Conservation (phyloP, 2,888 invertebrate genomes). For the Piscicola geometra region DNA sequence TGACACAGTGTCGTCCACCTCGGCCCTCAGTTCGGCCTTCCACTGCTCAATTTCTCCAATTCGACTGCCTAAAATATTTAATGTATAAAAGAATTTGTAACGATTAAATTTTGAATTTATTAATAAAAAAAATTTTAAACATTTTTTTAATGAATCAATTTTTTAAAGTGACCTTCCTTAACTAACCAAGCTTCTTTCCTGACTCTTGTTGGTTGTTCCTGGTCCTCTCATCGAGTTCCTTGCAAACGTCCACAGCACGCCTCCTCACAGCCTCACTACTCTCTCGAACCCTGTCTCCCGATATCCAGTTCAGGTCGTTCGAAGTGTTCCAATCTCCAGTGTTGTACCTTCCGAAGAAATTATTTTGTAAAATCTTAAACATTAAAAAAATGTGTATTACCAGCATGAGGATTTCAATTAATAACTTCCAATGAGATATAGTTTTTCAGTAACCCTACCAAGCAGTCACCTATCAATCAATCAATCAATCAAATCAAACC, state of each 20-base stretch:
- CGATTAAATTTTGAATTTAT: not conserved
- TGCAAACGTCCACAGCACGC: constrained; percentile 54
- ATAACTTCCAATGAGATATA: not conserved
- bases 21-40: constrained; percentile 74
- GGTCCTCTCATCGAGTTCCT: constrained; percentile 58
- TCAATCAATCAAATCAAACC: too few species aligned
- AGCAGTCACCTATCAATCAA: too few species aligned
- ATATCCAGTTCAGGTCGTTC: constrained; percentile 71
- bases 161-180: too few species aligned
- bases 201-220: constrained; percentile 65
- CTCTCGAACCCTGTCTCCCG: constrained; percentile 78
- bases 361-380: too few species aligned
- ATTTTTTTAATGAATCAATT: not conserved
- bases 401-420: not conserved
- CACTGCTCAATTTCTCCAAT: constrained; percentile 88
- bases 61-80: constrained; percentile 73
- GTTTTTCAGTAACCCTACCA: too few species aligned
- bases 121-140: not conserved
- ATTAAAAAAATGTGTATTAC: not conserved
- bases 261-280: constrained; percentile 56
- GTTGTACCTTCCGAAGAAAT: constrained; percentile 73
- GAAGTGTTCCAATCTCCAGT: constrained; percentile 86
- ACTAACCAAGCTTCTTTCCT: constrained; percentile 76
- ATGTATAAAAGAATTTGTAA: constrained; percentile 73
- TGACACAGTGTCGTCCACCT: constrained; percentile 76